phyloP scores from a whole-genome alignment of 2,888 invertebrate genomes.

The Dolomedes plantarius region DNA sequence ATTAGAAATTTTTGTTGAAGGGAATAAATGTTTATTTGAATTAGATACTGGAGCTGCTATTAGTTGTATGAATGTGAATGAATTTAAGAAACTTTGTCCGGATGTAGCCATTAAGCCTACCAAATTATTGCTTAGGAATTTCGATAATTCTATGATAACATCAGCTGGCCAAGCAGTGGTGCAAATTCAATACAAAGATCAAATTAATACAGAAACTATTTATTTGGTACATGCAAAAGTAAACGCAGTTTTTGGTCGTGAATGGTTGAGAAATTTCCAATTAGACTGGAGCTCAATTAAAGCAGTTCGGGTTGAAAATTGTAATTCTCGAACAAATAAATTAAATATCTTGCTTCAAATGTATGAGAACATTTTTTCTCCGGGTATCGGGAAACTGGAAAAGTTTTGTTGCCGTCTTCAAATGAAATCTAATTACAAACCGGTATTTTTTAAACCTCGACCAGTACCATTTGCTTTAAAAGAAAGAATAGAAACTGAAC shows the following conservation, averaged over 20 bases:
- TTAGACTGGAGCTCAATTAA: conserved; percentile 52
- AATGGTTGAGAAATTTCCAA: conserved; percentile 53
- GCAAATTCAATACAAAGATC: conserved; percentile 48
- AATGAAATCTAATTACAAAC: conserved; percentile 50
- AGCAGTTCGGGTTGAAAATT: conserved; percentile 49
- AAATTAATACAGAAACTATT: conserved; percentile 47
- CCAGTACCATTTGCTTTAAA: conserved; percentile 50
- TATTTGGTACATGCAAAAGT: conserved; percentile 54
- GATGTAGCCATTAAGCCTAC: conserved; percentile 57
- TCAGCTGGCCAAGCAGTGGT: conserved; percentile 57
- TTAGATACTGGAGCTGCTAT: conserved; percentile 50
- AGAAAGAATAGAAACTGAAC: conserved; percentile 51
- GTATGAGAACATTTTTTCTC: conserved; percentile 45
- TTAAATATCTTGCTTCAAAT: conserved; percentile 47
- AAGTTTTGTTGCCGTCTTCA: conserved; percentile 51
- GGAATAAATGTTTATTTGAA: conserved; percentile 46
- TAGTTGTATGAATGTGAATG: conserved; percentile 47
- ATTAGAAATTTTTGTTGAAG: conserved; percentile 53
- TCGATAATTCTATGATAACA: conserved; percentile 54
- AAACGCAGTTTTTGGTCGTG: conserved; percentile 51
- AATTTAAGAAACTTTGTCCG: conserved; percentile 48
- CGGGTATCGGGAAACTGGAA: conserved; percentile 49
- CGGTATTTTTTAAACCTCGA: conserved; percentile 51
- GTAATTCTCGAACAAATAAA: conserved; percentile 54
- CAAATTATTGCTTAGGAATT: conserved; percentile 51